These are phyloP conservation scores for Seriola quinqueradiata DNA, from an alignment of 2,113 vertebrate genomes.

Conservation along the genomic window DNA sequence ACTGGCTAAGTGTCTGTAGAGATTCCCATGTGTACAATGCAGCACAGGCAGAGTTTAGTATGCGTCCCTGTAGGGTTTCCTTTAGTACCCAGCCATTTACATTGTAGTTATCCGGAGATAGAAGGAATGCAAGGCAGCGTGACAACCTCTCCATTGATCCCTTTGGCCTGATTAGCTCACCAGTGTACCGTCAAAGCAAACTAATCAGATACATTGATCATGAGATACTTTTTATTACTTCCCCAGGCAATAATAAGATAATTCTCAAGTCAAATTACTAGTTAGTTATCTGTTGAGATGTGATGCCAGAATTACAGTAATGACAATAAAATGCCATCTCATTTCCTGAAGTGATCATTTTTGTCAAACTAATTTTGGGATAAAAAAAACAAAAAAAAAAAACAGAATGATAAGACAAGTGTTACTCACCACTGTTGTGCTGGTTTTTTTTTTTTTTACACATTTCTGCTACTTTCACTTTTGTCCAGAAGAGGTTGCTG, in stretches of 20 bases:
- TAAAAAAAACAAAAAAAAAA: too few species aligned
- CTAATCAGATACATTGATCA: constrained; percentile 83
- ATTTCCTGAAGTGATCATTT: constrained; percentile 41
- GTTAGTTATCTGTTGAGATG: constrained; percentile 63
- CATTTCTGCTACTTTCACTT: constrained; percentile 50
- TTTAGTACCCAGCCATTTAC: constrained; percentile 79
- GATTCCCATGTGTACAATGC: constrained; percentile 78
- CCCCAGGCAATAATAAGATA: constrained; percentile 76
- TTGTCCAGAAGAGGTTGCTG: constrained; percentile 83
- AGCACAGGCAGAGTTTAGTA: constrained; percentile 76
- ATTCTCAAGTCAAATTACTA: constrained; percentile 70
- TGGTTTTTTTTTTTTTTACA: not conserved
- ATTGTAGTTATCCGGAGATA: constrained; percentile 76
- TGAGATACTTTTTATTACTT: constrained; percentile 77
- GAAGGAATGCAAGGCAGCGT: constrained; percentile 59
- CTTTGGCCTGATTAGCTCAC: constrained; percentile 80
- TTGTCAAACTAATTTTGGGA: constrained; percentile 24
- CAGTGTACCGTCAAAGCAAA: constrained; percentile 71
- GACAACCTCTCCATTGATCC: constrained; percentile 78
- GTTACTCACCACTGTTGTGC: constrained; percentile 27
- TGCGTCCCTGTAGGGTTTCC: constrained; percentile 71
- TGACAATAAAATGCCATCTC: constrained; percentile 51
- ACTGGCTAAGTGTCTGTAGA: constrained; percentile 76
- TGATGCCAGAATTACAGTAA: constrained; percentile 16
- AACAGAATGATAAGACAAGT: constrained; percentile 7